Base-by-base conservation (phyloP, 2,888 invertebrate species). In the Oeneis ivallda region DNA sequence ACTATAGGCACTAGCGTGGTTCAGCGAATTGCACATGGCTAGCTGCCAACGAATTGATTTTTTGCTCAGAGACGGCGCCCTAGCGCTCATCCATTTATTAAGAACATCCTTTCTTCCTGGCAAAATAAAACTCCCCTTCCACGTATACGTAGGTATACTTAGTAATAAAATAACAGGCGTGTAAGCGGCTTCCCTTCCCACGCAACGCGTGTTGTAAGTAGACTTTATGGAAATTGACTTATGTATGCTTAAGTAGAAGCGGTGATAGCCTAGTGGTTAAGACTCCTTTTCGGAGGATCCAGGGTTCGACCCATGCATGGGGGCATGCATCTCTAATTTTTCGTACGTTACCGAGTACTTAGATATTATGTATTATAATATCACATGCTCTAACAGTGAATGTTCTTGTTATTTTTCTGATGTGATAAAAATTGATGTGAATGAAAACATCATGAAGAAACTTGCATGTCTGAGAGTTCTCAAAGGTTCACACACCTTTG, bases 21-120 rank as follows among this genome's bases (percentile, higher is more conserved):
- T 56, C 56, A 65, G 70, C 66, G 69, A 61, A 64, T 53, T 71
- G 72, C 70, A 72, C 72, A 70, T 78, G 80, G 79, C 79, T 70
- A 72, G 74, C 72, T 75, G 82, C 82, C 83, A 84, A 75, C 77
- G 76, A 82, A 83, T 83, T 82, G 80, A 80, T 83, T 85, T 83
- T 81, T 81, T 80, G 75, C 66, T 60, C 64, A 71, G 66, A 70
- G 69, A 66, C 68, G 66, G 67, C 70, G 66, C 63, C 67, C 62
- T 68, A 72, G 64, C 61, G 53, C 65, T 69, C 71, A 67, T 71
- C 70, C 67, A 69, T 69, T 70, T 71, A 67, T 70, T 68, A 73
- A 72, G 69, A 67, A 67, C 67, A 62, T 69, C 66, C 70, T 70
- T 62, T 67, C 70, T 63, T 62, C 60, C 47, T 69, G 68, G 63